Percentiles rank a stretch among this genome's conserved stretches.
Evolutionary conservation across 2,797 vertebrate genomes (phyloP).

Genomic region (Lepus townsendii): DNA sequence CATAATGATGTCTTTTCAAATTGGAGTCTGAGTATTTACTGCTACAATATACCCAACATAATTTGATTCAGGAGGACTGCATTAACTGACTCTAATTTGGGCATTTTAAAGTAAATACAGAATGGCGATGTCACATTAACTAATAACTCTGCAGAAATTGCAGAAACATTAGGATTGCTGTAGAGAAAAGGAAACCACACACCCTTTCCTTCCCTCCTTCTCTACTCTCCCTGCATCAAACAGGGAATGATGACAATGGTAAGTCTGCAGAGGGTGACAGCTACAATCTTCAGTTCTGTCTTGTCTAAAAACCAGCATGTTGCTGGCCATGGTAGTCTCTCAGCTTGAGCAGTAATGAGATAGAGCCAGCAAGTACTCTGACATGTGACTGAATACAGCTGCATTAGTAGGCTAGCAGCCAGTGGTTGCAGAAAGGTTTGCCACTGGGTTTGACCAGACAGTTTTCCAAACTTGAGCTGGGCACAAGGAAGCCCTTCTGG

Average conservation of each 20-base stretch:
- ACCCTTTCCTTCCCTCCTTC: neutral
- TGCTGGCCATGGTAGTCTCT: neutral
- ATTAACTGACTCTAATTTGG: conserved; percentile 56
- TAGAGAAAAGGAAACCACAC: neutral
- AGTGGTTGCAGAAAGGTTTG: neutral
- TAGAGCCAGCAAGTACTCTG: neutral
- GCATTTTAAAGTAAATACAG: conserved; percentile 50
- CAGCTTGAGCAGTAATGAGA: neutral
- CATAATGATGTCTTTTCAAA: conserved; percentile 61
- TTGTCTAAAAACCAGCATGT: neutral
- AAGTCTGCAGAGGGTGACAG: neutral
- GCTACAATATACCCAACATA: neutral
- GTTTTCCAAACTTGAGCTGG: neutral
- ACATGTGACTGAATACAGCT: neutral
- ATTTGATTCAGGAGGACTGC: conserved; percentile 52
- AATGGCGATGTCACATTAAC: conserved; percentile 37
- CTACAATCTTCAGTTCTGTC: neutral
- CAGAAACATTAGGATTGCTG: neutral
- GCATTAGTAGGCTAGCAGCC: neutral
- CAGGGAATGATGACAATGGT: neutral
- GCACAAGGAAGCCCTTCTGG: neutral
- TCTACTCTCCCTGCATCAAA: neutral
- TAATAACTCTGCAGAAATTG: conserved; percentile 66
- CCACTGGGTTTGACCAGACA: neutral
- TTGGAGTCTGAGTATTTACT: conserved; percentile 62